Evolutionary conservation across 2,797 vertebrate species (phyloP), one percentile per base, ranked within the genome.

Genomic region (Neoniphon sammara): DNA sequence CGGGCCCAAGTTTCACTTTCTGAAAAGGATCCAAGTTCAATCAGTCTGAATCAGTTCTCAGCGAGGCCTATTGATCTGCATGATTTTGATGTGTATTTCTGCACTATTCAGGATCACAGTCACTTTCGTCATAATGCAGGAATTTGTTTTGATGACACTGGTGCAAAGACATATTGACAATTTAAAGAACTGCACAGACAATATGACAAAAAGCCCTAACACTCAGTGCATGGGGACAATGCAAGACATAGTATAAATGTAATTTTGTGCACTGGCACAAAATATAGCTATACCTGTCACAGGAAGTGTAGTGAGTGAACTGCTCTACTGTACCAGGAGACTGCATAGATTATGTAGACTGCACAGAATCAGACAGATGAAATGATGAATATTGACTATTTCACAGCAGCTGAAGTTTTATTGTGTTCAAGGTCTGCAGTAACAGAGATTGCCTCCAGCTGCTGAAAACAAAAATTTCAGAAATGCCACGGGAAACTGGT

Each of bases 1-100:
- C 63, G 54, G 52, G 34, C 18, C 10, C 52, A 63, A 75, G 66
- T 78, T 78, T 78, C 54, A 53, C 73, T 66, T 44, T 57, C 39
- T 73, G 57, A 25, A 70, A 70, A 68, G 27, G 49, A 73, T 64
- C 55, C 52, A n/a, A 78, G 10, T 47, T 65, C 58, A 75, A 56
- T 71, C 46, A 20, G 30, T 11, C 47, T 20, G n/a, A 20, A 50
- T 50, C 47, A 15, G 55, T 47, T 61, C 36, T 64, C 31, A 8
- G 62, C 58, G 58, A 63, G 21, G 1, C 52, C 30, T 25, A 55
- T 66, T 62, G n/a, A 12, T 58, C 54, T 66, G 18, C 17, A 23
- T 61, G 12, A 52, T 75, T 56, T 27, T 61, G 1, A 27, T 44
- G 23, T 12, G 31, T 61, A 7, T 39, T 39, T 39, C 8, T 12